A percentile compares a stretch with the other conserved stretches of the same genome.
These are phyloP conservation scores for Lucifuga dentata DNA, from an alignment of 2,113 vertebrate species.

Conservation along the genomic window DNA sequence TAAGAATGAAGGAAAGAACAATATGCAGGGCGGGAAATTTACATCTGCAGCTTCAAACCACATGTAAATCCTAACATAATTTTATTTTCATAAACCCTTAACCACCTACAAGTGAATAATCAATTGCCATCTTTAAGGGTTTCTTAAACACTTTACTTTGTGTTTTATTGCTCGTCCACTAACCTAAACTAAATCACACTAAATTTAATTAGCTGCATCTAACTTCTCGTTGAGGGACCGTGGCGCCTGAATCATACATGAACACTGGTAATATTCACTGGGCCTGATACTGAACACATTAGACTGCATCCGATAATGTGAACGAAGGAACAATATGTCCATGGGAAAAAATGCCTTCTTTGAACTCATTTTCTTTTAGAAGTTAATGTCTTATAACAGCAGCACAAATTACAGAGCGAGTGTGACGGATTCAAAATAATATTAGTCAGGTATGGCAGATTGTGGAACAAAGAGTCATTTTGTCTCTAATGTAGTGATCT, in stretches of 20 bases:
- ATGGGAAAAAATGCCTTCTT: too few relatives aligned
- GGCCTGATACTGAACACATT: conserved; percentile 9
- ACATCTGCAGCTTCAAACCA: too few relatives aligned
- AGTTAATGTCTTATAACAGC: too few relatives aligned
- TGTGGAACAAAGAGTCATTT: too few relatives aligned
- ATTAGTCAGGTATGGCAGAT: too few relatives aligned
- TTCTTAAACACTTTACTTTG: background rate
- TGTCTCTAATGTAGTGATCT: too few relatives aligned
- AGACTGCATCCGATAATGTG: conserved; percentile 4
- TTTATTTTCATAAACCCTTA: background rate
- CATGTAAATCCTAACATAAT: conserved; percentile 2
- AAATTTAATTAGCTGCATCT: background rate
- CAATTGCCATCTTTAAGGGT: background rate
- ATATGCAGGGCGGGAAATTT: too few relatives aligned
- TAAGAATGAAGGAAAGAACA: too few relatives aligned
- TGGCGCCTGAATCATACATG: background rate
- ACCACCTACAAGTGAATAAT: conserved; percentile 2
- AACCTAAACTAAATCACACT: conserved; percentile 4
- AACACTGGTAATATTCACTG: background rate
- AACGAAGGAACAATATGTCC: background rate
- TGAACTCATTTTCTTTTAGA: too few relatives aligned
- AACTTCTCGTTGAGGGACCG: background rate
- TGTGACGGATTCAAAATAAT: too few relatives aligned
- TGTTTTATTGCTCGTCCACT: background rate
- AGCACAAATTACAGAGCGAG: too few relatives aligned